Percentiles rank a stretch among this genome's conserved stretches.
phyloP scores from a whole-genome alignment of 2,888 invertebrate genomes.

The Xestia rhomboidea region DNA sequence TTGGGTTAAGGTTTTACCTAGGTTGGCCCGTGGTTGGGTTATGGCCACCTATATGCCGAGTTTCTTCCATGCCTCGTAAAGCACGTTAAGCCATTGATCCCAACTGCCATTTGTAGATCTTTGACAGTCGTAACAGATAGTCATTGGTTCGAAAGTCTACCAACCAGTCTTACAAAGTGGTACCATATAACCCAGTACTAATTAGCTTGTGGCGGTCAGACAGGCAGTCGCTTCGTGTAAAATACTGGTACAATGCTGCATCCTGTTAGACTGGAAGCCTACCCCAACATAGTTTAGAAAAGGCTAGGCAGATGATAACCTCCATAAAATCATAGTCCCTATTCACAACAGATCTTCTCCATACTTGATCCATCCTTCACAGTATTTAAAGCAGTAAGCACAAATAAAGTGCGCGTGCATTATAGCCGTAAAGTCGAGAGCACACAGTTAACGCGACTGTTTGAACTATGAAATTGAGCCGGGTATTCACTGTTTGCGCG shows the following conservation, averaged over 20 bases:
- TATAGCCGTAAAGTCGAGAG: conserved; percentile 42
- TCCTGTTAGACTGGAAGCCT: background rate
- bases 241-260: background rate
- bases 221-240: background rate
- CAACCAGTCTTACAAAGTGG: background rate
- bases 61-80: background rate
- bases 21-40: background rate
- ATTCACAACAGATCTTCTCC: background rate
- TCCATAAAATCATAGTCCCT: background rate
- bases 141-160: background rate
- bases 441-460: conserved; percentile 54
- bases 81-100: no score
- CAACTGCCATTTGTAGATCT: background rate
- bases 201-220: background rate
- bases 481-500: conserved; percentile 63
- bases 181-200: background rate
- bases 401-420: conserved; percentile 44
- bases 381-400: conserved; percentile 9
- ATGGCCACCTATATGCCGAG: background rate
- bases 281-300: background rate
- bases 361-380: background rate
- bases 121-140: background rate
- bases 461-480: conserved; percentile 73
- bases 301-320: background rate
- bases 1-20: background rate